Evolutionary conservation across 2,797 vertebrate genomes (phyloP), one percentile per base, ranked within the genome.

Genomic region (Gadopsis marmoratus): DNA sequence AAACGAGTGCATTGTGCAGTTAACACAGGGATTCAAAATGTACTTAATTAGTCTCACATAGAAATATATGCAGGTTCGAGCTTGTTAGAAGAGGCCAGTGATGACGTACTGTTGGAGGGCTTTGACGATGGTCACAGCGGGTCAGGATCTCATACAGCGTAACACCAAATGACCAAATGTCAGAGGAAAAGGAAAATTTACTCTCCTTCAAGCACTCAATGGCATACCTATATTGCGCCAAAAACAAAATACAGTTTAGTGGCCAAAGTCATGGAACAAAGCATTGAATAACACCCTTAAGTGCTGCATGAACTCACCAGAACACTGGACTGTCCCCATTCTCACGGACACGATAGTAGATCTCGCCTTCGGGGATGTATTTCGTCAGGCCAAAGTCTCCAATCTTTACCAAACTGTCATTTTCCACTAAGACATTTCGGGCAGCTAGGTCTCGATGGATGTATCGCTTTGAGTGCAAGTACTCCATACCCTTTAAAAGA

Each of bases 131-230:
- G 31, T 97, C 95, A 51, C 98, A 98, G 82, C 86, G 92, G 0
- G 97, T 98, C 75, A 99, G 88, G 72, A 99, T 96, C 93, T 99
- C 98, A 55, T 99, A 98, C 26, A 99, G 88, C 0, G 97, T 97
- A 11, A 99, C 97, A 0, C 97, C 98, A 12, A 99, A 99, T 2
- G 97, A 97, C 97, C 98, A 99, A 31, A 98, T 92, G 12, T 99
- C 98, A 0, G 98, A 98, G 0, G 96, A 90, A 54, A 97, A 98
- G 80, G 96, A 99, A 85, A 99, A 99, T 80, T 98, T 99, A 67
- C 91, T 95, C 50, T 98, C 97, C 88, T 95, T 97, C 70, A 99
- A 94, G 86, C 97, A 99, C 79, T 99, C 98, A 0, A 97, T 93
- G 6, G 98, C 97, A 67, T 98, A 98, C 97, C 98, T 99, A 67